Evolutionary conservation across 1,140 invertebrate species (phyloP).

Genomic region (Atta cephalotes): DNA sequence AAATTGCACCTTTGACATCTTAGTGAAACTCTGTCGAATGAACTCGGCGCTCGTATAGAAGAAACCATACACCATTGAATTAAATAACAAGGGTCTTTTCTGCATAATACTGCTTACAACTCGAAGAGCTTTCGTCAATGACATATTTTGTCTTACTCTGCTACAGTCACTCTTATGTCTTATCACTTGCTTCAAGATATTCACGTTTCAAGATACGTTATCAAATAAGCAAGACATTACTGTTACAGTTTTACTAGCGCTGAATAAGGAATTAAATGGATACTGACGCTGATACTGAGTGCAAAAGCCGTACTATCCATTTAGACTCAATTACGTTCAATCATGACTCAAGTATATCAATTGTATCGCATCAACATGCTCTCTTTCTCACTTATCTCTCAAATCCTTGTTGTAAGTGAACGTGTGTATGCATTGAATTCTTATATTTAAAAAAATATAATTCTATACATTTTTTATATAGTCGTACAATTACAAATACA

Average conservation of each 20-base stretch:
- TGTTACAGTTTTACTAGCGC: neutral
- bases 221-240: neutral
- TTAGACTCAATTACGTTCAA: conserved; percentile 78
- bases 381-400: neutral
- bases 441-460: neutral
- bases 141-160: conserved; percentile 54
- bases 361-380: conserved; percentile 36
- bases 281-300: conserved; percentile 28
- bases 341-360: conserved; percentile 65
- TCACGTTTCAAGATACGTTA: neutral
- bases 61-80: conserved; percentile 91
- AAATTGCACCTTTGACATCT: conserved; percentile 72
- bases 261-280: neutral
- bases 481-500: neutral
- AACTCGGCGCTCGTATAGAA: conserved; percentile 93
- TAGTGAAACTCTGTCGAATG: conserved; percentile 90
- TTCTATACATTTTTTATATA: neutral
- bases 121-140: conserved; percentile 40
- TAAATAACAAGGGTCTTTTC: conserved; percentile 89
- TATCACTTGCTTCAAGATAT: neutral
- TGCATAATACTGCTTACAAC: conserved; percentile 77
- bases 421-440: neutral
- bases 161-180: neutral
- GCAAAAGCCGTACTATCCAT: conserved; percentile 61
- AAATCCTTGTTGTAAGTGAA: neutral